A percentile compares a stretch with the other conserved stretches of the same genome.
Conservation (phyloP, 2,113 vertebrate genomes). For the Murina feae region DNA sequence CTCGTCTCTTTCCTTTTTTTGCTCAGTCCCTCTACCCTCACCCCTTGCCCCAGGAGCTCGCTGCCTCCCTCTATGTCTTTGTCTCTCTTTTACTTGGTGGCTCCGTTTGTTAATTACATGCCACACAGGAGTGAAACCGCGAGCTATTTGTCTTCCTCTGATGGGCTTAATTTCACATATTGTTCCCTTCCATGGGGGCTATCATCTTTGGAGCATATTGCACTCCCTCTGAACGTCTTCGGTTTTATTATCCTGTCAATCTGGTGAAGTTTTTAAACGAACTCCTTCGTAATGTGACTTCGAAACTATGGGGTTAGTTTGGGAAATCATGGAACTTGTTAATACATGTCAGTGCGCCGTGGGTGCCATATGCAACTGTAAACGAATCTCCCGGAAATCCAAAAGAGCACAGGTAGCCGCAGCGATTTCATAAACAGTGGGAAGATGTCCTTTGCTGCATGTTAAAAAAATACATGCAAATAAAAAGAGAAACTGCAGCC, state of each 20-base stretch:
- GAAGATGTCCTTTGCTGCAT: conserved; percentile 45
- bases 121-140: background rate
- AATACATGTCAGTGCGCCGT: conserved; percentile 13
- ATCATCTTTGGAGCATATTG: background rate
- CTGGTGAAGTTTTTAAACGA: conserved; percentile 62
- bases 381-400: conserved; percentile 27
- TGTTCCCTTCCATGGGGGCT: background rate
- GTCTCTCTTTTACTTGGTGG: background rate
- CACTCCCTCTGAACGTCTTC: conserved; percentile 56
- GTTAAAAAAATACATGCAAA: conserved; percentile 30
- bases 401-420: background rate
- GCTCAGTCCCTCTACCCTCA: background rate
- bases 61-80: background rate
- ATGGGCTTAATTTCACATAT: background rate
- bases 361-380: background rate
- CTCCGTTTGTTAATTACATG: background rate
- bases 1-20: background rate
- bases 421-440: background rate
- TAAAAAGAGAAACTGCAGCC: background rate
- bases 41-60: background rate
- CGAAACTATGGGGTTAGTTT: conserved; percentile 47
- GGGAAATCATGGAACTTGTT: conserved; percentile 62
- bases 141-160: background rate
- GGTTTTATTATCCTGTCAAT: conserved; percentile 66
- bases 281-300: conserved; percentile 66